Percentiles rank a stretch among this genome's conserved stretches.
Conservation (phyloP, 2,888 invertebrate species). For the Drosophila lacicola region DNA sequence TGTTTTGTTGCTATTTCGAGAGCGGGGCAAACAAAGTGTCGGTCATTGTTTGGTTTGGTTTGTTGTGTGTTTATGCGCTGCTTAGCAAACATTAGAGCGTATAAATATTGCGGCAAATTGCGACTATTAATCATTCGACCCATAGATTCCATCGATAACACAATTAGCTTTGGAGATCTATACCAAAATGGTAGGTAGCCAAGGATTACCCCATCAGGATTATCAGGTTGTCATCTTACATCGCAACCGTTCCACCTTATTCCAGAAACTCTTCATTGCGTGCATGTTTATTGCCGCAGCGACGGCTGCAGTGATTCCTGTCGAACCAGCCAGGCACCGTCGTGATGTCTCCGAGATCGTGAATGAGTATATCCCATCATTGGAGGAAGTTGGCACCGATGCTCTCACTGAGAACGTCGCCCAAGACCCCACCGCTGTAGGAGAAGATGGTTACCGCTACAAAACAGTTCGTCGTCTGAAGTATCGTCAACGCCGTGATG, state of each 20-base stretch:
- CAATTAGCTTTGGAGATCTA: conserved; percentile 74
- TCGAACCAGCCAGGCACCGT: conserved; percentile 79
- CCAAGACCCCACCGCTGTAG: conserved; percentile 65
- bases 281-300: conserved; percentile 75
- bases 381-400: conserved; percentile 52
- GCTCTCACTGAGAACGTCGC: conserved; percentile 35
- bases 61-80: conserved; percentile 33
- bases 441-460: conserved; percentile 76
- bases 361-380: conserved; percentile 74
- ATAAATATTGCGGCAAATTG: conserved; percentile 79
- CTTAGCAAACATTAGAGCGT: conserved; percentile 72
- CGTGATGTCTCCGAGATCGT: conserved; percentile 75
- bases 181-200: conserved; percentile 68
- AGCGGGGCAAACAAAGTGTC: conserved; percentile 65
- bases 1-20: conserved; percentile 55
- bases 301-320: conserved; percentile 81
- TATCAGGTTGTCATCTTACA: conserved; percentile 8
- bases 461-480: conserved; percentile 76
- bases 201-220: conserved; percentile 13
- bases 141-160: conserved; percentile 78
- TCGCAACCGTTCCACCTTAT: conserved; percentile 5
- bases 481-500: conserved; percentile 77
- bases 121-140: conserved; percentile 78
- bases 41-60: conserved; percentile 67
- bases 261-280: conserved; percentile 73